Percentiles rank a stretch among this genome's conserved stretches.
These are phyloP conservation scores for Lycocerus yunnanus DNA, from an alignment of 2,888 invertebrate species.

Conservation along the genomic window DNA sequence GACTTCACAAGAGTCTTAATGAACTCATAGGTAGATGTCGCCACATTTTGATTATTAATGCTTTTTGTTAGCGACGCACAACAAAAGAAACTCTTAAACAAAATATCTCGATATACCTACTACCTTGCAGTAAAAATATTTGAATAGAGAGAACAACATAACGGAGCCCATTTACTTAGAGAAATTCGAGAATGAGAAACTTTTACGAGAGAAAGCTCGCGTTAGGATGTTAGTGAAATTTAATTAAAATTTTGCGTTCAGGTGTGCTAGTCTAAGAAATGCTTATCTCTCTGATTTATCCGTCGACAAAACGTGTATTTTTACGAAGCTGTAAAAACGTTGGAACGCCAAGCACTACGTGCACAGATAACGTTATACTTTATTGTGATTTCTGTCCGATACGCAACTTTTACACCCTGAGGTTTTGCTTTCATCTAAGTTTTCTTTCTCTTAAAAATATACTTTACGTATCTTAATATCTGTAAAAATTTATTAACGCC, in stretches of 20 bases:
- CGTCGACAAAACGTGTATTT: conserved; percentile 44
- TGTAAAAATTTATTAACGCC: background rate
- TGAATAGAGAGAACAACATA: background rate
- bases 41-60: background rate
- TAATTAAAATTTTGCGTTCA: conserved; percentile 11
- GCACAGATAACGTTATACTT: conserved; percentile 45
- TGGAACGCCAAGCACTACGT: conserved; percentile 37
- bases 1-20: background rate
- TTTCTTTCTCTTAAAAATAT: conserved; percentile 6
- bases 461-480: background rate
- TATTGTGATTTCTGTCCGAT: conserved; percentile 41
- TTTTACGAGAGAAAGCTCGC: background rate
- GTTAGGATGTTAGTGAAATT: conserved; percentile 1
- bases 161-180: background rate
- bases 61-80: background rate
- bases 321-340: conserved; percentile 46
- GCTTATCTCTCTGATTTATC: conserved; percentile 50
- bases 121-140: background rate
- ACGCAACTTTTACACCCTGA: conserved; percentile 30
- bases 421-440: conserved; percentile 10
- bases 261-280: conserved; percentile 22
- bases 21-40: background rate
- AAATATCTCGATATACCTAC: background rate
- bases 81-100: background rate
- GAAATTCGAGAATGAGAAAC: background rate